phyloP scores from a whole-genome alignment of 2,797 vertebrate species.

The Fundulus diaphanus region DNA sequence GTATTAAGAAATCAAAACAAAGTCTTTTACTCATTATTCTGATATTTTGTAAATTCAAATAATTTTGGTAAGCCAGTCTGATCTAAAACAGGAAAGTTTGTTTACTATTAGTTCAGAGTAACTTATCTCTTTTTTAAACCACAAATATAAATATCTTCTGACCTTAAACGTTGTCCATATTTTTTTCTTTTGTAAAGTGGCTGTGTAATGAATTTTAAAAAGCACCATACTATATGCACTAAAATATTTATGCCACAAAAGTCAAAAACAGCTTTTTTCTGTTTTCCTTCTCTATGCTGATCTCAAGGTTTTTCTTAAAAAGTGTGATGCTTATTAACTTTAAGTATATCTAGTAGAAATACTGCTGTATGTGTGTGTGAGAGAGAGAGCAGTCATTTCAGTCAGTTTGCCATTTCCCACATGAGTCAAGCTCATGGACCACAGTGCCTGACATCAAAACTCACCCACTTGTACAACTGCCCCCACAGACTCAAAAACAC shows the following conservation, averaged over 20 bases:
- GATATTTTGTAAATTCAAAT: background rate
- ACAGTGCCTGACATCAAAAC: conserved; percentile 73
- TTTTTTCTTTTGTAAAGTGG: conserved; percentile 13
- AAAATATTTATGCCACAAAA: conserved; percentile 30
- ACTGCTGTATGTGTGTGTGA: conserved; percentile 23
- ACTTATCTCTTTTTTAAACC: background rate
- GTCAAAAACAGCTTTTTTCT: too few species aligned
- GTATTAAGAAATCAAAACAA: background rate
- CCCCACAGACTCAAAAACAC: conserved; percentile 51
- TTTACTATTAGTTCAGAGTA: too few species aligned
- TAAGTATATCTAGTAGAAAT: conserved; percentile 26
- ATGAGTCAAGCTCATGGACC: conserved; percentile 72
- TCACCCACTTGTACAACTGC: conserved; percentile 77
- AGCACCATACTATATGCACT: conserved; percentile 34
- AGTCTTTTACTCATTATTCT: background rate
- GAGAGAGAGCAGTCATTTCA: conserved; percentile 56
- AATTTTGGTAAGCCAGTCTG: background rate
- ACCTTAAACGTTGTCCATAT: conserved; percentile 9
- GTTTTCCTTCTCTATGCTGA: too few species aligned
- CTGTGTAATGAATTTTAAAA: conserved; percentile 34
- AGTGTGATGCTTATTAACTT: conserved; percentile 33
- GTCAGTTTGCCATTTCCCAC: conserved; percentile 55
- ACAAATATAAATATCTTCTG: background rate
- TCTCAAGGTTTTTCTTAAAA: too few species aligned
- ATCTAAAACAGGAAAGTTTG: too few species aligned